Conservation (phyloP, 2,888 invertebrate species). For the Prenolepis imparis region DNA sequence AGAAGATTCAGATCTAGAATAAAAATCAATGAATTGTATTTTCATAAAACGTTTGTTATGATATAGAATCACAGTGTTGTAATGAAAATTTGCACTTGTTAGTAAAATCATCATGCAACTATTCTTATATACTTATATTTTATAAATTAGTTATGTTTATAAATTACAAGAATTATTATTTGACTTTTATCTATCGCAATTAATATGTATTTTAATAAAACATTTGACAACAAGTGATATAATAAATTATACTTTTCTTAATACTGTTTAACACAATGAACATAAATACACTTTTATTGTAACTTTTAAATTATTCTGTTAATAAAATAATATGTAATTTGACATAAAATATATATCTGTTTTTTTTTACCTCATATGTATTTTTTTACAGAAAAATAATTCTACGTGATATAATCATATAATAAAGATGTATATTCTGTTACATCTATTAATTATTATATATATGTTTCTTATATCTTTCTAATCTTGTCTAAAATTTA, state of each 20-base stretch:
- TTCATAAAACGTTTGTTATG: background rate
- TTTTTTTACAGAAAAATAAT: conserved; percentile 23
- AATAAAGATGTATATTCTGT: background rate
- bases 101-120: background rate
- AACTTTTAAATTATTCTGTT: background rate
- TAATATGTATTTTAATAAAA: conserved; percentile 1
- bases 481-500: background rate
- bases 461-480: background rate
- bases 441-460: too few species aligned
- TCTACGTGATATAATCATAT: background rate
- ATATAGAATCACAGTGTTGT: background rate
- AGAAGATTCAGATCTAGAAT: background rate
- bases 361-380: background rate
- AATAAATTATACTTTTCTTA: conserved; percentile 1
- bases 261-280: background rate
- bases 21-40: conserved; percentile 10
- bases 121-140: conserved; percentile 2
- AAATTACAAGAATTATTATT: background rate
- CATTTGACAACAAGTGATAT: background rate
- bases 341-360: background rate
- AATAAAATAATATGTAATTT: conserved; percentile 17
- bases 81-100: conserved; percentile 10
- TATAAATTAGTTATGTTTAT: background rate
- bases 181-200: conserved; percentile 4
- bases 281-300: background rate